Percentiles rank a stretch among this genome's conserved stretches.
These are phyloP conservation scores for Verasper variegatus DNA, from an alignment of 2,113 vertebrate species.

Conservation along the genomic window DNA sequence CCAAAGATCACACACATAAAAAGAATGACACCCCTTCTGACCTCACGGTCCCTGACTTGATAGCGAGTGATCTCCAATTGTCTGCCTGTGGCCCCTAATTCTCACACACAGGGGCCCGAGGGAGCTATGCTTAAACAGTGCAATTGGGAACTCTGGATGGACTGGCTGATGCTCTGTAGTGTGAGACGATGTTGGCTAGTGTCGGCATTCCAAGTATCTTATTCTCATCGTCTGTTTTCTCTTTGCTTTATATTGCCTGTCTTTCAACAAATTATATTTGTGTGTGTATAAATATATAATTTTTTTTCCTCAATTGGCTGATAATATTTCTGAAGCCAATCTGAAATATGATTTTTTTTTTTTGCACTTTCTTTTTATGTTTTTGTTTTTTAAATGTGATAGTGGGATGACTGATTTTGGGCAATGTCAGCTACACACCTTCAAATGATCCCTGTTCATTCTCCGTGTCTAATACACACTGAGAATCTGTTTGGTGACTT, in stretches of 20 bases:
- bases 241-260: conserved; percentile 59
- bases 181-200: conserved; percentile 69
- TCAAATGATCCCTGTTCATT: conserved; percentile 36
- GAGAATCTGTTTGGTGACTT: conserved; percentile 63
- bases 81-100: conserved; percentile 45
- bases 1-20: conserved; percentile 57
- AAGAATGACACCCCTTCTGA: conserved; percentile 39
- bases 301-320: conserved; percentile 52
- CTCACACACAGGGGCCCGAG: conserved; percentile 40
- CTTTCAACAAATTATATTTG: conserved; percentile 54
- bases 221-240: conserved; percentile 40
- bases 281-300: conserved; percentile 6
- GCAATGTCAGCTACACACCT: conserved; percentile 58
- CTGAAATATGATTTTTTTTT: conserved; percentile 56
- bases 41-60: conserved; percentile 19
- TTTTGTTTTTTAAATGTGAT: conserved; percentile 67
- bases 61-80: conserved; percentile 39
- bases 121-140: conserved; percentile 59
- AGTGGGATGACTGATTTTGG: conserved; percentile 70
- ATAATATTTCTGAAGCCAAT: conserved; percentile 65
- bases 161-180: conserved; percentile 59
- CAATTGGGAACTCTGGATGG: conserved; percentile 47
- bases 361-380: conserved; percentile 63
- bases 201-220: conserved; percentile 63
- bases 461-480: conserved; percentile 19